These are phyloP conservation scores for Balaenoptera acutorostrata DNA, from an alignment of 2,113 vertebrate species.

Conservation along the genomic window DNA sequence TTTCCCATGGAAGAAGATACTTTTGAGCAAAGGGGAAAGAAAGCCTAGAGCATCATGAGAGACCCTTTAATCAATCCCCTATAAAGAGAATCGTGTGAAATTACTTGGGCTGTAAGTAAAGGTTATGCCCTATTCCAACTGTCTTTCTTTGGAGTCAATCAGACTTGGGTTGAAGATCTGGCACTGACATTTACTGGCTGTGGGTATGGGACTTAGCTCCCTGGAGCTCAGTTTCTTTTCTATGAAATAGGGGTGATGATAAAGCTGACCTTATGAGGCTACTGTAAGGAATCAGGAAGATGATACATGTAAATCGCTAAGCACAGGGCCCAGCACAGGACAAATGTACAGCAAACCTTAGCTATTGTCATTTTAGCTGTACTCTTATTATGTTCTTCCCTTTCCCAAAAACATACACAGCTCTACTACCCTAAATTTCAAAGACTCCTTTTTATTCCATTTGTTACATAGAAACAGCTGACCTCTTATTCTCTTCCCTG, in stretches of 20 bases:
- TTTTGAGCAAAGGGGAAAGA: not conserved
- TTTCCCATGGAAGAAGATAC: not conserved
- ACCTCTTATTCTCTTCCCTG: not conserved
- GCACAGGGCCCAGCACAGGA: not conserved
- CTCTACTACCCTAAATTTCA: not conserved
- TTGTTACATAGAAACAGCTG: not conserved
- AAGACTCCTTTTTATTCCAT: not conserved
- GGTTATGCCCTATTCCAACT: not conserved
- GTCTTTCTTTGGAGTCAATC: not conserved
- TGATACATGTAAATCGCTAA: not conserved
- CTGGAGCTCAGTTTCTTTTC: not conserved
- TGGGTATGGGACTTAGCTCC: not conserved
- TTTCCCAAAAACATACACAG: not conserved
- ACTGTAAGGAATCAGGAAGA: not conserved
- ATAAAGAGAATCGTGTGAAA: not conserved
- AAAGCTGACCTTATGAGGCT: not conserved
- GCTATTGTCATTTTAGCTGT: not conserved
- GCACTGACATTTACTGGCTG: not conserved
- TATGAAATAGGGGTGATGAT: not conserved
- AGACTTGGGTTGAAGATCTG: not conserved
- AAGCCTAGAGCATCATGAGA: not conserved
- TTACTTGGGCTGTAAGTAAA: not conserved
- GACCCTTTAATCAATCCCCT: not conserved
- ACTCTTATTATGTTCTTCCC: not conserved
- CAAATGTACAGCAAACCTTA: not conserved